A percentile compares a stretch with the other conserved stretches of the same genome.
Conservation (phyloP, 1,140 invertebrate species). For the Atta cephalotes region DNA sequence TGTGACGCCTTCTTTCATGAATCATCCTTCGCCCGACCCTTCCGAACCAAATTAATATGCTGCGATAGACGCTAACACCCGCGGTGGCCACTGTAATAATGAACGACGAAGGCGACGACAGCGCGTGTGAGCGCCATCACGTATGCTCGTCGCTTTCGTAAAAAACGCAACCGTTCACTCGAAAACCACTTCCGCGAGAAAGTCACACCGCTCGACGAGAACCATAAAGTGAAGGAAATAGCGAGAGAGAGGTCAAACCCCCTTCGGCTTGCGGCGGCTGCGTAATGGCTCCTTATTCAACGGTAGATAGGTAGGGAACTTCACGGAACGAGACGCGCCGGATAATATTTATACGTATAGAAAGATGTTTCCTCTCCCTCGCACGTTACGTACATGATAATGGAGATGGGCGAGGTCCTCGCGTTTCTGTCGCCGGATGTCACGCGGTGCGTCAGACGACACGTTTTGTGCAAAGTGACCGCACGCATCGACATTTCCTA, state of each 20-base stretch:
- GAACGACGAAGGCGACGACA: constrained; percentile 56
- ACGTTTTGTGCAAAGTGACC: constrained; percentile 59
- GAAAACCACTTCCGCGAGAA: constrained; percentile 59
- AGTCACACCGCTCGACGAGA: constrained; percentile 9
- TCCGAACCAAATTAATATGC: constrained; percentile 58
- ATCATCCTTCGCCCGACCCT: constrained; percentile 21
- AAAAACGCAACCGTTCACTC: constrained; percentile 39
- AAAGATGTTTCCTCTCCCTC: constrained; percentile 62
- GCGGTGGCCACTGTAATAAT: constrained; percentile 38
- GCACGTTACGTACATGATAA: constrained; percentile 72
- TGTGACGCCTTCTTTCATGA: constrained; percentile 38
- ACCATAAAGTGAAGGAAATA: constrained; percentile 47
- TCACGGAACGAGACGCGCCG: constrained; percentile 27
- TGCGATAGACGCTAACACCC: constrained; percentile 16
- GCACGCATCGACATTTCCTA: constrained; percentile 65
- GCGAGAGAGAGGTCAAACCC: not conserved
- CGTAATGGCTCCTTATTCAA: constrained; percentile 53
- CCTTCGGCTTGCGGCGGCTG: not conserved
- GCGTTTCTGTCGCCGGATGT: constrained; percentile 76
- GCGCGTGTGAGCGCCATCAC: constrained; percentile 34
- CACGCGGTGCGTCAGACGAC: constrained; percentile 70
- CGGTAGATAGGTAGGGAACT: constrained; percentile 25
- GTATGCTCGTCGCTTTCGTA: constrained; percentile 40
- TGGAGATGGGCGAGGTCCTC: constrained; percentile 72
- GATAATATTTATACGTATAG: constrained; percentile 46